Percentiles rank a stretch among this genome's conserved stretches.
These are phyloP conservation scores for Rhinogobius similis DNA, from an alignment of 2,113 vertebrate genomes.

Conservation along the genomic window DNA sequence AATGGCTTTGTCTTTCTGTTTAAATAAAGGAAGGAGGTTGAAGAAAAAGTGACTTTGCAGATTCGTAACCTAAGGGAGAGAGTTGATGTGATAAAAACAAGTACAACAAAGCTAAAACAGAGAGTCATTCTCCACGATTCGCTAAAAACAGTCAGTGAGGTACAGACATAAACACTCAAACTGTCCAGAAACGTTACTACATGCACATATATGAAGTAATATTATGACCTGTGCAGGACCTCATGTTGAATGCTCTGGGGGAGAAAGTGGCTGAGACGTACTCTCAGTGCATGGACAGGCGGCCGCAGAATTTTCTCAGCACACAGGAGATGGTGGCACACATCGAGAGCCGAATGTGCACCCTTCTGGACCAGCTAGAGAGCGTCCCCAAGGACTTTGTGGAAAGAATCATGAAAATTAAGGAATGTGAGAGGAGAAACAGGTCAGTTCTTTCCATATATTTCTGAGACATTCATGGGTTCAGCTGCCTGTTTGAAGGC, in stretches of 20 bases:
- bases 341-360: neutral
- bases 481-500: no score
- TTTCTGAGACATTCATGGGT: no score
- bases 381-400: neutral
- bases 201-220: no score
- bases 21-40: neutral
- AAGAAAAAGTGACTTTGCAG: neutral
- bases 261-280: neutral
- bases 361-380: neutral
- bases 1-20: neutral
- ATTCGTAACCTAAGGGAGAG: neutral
- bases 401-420: neutral
- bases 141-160: neutral
- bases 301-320: neutral
- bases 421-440: neutral
- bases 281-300: neutral
- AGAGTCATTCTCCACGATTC: neutral
- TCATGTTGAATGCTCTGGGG: neutral
- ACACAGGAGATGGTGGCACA: neutral
- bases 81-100: neutral
- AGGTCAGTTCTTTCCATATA: neutral
- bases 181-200: no score
- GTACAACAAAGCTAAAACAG: neutral
- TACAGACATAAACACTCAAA: neutral
- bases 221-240: neutral